Conservation (phyloP, 2,888 invertebrate genomes). For the Cerastis leucographa region DNA sequence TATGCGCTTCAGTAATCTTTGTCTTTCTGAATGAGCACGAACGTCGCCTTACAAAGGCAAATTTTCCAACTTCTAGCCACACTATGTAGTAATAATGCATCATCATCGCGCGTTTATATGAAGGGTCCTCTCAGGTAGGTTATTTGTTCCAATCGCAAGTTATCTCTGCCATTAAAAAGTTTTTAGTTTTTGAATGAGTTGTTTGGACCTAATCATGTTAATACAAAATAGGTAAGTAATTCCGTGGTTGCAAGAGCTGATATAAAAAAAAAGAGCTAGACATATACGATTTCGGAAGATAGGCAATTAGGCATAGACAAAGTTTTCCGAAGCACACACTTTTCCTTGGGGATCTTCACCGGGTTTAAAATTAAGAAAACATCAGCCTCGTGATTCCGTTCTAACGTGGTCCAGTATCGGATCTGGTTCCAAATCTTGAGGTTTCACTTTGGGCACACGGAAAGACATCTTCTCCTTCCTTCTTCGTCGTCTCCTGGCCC, state of each 20-base stretch:
- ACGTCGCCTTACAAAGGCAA: neutral
- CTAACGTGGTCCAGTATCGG: neutral
- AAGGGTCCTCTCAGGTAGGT: too few relatives aligned
- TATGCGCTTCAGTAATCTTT: neutral
- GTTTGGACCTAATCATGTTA: neutral
- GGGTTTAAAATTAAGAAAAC: neutral
- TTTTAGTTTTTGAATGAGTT: neutral
- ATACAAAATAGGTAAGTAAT: neutral
- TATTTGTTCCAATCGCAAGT: too few relatives aligned
- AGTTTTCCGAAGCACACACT: neutral
- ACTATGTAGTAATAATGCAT: too few relatives aligned
- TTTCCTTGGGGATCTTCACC: neutral
- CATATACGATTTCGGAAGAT: neutral
- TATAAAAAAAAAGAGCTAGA: neutral
- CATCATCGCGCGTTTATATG: neutral
- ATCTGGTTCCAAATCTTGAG: constrained; percentile 21
- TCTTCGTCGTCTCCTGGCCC: neutral
- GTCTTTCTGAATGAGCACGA: neutral
- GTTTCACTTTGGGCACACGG: constrained; percentile 10
- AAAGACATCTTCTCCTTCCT: neutral
- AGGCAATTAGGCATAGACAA: neutral
- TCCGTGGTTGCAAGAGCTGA: neutral
- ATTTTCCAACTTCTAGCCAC: neutral
- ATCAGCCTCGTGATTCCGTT: constrained; percentile 22
- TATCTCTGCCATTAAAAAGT: too few relatives aligned